A percentile compares a stretch with the other conserved stretches of the same genome.
These are phyloP conservation scores for Caenorhabditis japonica DNA, from an alignment of 2,888 invertebrate genomes.

Conservation along the genomic window DNA sequence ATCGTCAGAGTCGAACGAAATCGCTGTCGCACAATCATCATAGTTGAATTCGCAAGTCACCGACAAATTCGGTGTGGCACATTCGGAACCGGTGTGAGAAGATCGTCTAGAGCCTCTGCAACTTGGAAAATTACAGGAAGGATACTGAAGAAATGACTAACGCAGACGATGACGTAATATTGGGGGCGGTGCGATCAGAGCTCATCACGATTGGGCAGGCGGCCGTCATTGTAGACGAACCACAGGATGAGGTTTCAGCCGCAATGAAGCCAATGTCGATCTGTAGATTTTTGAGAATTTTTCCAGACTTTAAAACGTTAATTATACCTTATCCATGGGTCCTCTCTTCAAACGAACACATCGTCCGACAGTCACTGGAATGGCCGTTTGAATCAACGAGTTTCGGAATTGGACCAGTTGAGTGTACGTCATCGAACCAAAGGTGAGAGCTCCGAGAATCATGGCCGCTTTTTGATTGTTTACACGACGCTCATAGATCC, in stretches of 20 bases:
- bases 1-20: slow-evolving; percentile 13
- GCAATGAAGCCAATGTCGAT: slow-evolving; percentile 27
- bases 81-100: background rate
- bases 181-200: too few species aligned
- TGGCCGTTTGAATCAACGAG: slow-evolving; percentile 25
- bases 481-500: slow-evolving; percentile 38
- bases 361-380: slow-evolving; percentile 30
- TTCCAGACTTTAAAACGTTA: background rate
- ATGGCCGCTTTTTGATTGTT: slow-evolving; percentile 14
- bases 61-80: background rate
- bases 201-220: too few species aligned
- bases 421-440: slow-evolving; percentile 33
- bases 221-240: too few species aligned
- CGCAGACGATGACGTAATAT: too few species aligned
- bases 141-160: too few species aligned
- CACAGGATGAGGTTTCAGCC: too few species aligned
- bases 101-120: background rate
- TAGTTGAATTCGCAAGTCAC: slow-evolving; percentile 1
- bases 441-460: slow-evolving; percentile 20
- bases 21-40: slow-evolving; percentile 31
- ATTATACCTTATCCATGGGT: too few species aligned
- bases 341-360: slow-evolving; percentile 22
- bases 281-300: slow-evolving; percentile 1
- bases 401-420: slow-evolving; percentile 18
- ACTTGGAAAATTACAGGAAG: too few species aligned